These are phyloP conservation scores for Nebria brevicollis DNA, from an alignment of 2,888 invertebrate species.

Conservation along the genomic window DNA sequence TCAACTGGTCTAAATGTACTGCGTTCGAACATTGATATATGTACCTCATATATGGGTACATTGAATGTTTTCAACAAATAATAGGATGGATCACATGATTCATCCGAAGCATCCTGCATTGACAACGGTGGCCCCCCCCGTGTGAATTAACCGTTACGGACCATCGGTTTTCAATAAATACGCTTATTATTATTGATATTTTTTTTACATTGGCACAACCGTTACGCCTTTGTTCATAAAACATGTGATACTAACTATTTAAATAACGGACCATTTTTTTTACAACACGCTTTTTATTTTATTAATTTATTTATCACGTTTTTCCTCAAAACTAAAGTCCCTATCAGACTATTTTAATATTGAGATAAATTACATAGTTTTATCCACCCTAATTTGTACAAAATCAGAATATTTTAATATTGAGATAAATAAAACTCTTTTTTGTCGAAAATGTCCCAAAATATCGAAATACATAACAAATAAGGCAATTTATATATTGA, in stretches of 20 bases:
- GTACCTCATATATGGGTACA: slow-evolving; percentile 1
- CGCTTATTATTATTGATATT: background rate
- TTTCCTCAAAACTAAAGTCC: too few relatives aligned
- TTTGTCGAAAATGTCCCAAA: too few relatives aligned
- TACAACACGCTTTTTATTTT: background rate
- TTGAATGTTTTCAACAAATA: slow-evolving; percentile 4
- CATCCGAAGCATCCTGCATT: slow-evolving; percentile 2
- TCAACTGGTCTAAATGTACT: slow-evolving; percentile 29
- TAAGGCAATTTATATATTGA: too few relatives aligned
- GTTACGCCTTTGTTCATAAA: background rate
- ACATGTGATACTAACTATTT: background rate
- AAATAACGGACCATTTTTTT: background rate
- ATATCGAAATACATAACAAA: too few relatives aligned
- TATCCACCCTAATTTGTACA: too few relatives aligned
- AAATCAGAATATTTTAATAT: too few relatives aligned
- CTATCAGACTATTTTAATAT: too few relatives aligned
- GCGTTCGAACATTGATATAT: background rate
- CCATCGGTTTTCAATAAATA: background rate
- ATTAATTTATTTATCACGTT: background rate
- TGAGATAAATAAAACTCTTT: too few relatives aligned
- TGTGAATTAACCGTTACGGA: slow-evolving; percentile 15
- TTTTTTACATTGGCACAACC: background rate
- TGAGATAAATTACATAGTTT: too few relatives aligned
- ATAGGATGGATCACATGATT: background rate
- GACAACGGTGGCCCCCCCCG: slow-evolving; percentile 19